Conservation (phyloP, 2,113 vertebrate genomes). For the Gnathonemus echidnorhynchus region DNA sequence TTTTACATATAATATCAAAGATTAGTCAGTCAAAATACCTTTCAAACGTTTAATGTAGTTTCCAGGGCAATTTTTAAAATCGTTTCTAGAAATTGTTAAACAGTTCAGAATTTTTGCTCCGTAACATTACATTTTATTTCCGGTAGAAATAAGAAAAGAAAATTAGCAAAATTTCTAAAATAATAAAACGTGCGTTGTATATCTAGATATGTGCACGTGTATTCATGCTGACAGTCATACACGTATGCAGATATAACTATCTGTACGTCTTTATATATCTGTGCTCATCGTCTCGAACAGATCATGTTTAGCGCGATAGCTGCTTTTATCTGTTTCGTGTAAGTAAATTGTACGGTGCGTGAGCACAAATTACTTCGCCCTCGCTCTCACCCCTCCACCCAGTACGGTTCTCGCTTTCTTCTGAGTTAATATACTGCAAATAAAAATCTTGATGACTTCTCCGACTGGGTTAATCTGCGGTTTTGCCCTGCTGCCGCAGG, state of each 20-base stretch:
- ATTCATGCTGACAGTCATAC: neutral
- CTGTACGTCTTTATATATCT: neutral
- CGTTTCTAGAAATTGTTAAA: neutral
- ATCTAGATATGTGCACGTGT: neutral
- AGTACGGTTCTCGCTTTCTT: neutral
- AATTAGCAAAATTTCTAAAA: neutral
- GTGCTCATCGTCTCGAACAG: neutral
- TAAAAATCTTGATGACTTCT: neutral
- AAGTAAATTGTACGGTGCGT: neutral
- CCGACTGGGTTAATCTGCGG: neutral
- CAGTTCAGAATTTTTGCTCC: neutral
- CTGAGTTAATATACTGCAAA: neutral
- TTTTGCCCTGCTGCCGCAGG: neutral
- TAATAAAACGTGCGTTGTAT: neutral
- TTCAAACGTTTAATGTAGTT: neutral
- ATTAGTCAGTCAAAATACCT: neutral
- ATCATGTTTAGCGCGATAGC: neutral
- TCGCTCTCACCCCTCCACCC: neutral
- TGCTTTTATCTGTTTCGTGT: neutral
- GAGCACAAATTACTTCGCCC: neutral
- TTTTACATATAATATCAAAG: neutral
- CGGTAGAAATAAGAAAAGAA: neutral
- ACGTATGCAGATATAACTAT: neutral
- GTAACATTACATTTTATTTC: neutral
- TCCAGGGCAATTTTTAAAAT: neutral